Evolutionary conservation across 2,113 vertebrate genomes (phyloP).

Genomic region (Alaudala cheleensis): DNA sequence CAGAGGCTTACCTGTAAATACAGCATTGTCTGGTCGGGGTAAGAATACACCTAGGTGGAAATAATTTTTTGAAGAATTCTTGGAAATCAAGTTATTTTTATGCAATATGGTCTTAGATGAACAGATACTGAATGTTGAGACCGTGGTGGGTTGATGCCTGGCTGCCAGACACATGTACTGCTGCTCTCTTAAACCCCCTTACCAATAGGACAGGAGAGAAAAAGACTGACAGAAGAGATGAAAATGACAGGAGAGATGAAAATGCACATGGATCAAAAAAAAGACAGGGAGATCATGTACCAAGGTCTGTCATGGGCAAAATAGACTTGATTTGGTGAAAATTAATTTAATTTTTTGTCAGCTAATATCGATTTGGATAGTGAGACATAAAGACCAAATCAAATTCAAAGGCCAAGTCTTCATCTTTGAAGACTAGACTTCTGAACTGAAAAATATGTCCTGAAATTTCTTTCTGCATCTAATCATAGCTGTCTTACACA

Average conservation of each 20-base stretch:
- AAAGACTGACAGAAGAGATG: background rate
- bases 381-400: background rate
- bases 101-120: background rate
- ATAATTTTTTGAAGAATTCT: background rate
- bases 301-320: background rate
- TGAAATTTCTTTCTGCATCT: background rate
- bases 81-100: background rate
- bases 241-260: background rate
- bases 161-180: background rate
- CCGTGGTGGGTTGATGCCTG: background rate
- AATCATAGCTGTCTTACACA: background rate
- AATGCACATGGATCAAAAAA: background rate
- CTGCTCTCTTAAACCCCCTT: background rate
- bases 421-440: background rate
- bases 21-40: background rate
- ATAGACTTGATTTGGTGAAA: background rate
- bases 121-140: background rate
- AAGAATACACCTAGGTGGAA: background rate
- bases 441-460: background rate
- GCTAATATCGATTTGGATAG: background rate
- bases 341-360: background rate
- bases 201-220: background rate
- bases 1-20: background rate
- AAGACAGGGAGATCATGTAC: background rate
- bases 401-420: background rate